Conservation (phyloP, 1,140 invertebrate species). For the Augochlora pura region DNA sequence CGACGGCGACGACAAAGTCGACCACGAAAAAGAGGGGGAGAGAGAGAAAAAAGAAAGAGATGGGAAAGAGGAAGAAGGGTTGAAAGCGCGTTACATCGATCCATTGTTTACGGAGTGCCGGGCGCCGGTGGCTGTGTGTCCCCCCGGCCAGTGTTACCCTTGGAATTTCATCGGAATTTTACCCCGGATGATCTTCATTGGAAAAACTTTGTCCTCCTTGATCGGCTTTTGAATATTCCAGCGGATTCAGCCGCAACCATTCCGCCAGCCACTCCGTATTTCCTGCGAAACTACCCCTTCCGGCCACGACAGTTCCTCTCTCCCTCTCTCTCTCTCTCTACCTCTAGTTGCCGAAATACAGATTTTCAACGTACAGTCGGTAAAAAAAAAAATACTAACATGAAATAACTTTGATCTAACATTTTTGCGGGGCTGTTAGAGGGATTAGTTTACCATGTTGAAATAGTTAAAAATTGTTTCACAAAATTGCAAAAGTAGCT, state of each 20-base stretch:
- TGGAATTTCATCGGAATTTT: neutral
- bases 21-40: neutral
- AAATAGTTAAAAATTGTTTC: too few species aligned
- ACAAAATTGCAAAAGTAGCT: too few species aligned
- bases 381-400: too few species aligned
- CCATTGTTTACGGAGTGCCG: conserved; percentile 12
- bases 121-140: neutral
- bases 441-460: too few species aligned
- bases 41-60: neutral
- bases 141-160: neutral
- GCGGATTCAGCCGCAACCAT: neutral
- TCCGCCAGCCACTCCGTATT: neutral
- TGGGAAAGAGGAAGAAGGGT: neutral
- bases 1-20: neutral
- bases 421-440: too few species aligned
- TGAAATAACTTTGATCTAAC: too few species aligned
- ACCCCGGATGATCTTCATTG: neutral
- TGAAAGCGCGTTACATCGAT: conserved; percentile 9
- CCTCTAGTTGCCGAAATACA: too few species aligned
- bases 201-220: neutral
- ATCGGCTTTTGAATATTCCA: conserved; percentile 11
- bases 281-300: neutral
- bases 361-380: too few species aligned
- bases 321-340: too few species aligned
- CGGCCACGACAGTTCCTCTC: too few species aligned